These are phyloP conservation scores for Leucoraja ocellata DNA, from an alignment of 2,797 vertebrate species.

Conservation along the genomic window DNA sequence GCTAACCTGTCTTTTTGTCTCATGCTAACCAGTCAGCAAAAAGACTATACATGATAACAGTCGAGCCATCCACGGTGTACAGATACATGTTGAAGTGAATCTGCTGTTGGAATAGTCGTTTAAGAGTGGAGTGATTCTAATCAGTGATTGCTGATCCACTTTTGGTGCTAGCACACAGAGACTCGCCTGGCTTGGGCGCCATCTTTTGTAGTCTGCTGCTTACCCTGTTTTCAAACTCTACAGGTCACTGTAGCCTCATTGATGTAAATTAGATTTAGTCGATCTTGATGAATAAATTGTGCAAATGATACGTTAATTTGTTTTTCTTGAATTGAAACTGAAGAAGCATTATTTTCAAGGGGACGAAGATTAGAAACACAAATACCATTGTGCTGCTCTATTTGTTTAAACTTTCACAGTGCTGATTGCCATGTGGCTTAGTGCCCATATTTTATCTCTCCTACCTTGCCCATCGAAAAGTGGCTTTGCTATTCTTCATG, in stretches of 20 bases:
- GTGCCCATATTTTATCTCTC: neutral
- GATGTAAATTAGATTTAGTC: neutral
- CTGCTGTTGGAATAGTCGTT: too few species aligned
- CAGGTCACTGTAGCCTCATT: neutral
- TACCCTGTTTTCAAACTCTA: neutral
- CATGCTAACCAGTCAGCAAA: too few species aligned
- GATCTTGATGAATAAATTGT: neutral
- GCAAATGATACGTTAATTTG: neutral
- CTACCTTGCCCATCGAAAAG: neutral
- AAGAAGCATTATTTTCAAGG: neutral
- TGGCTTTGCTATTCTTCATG: neutral
- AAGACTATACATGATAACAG: too few species aligned
- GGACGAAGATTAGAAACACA: neutral
- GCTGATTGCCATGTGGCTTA: neutral
- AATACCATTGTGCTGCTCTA: neutral
- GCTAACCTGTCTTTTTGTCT: neutral
- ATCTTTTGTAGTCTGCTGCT: too few species aligned
- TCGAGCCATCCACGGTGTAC: too few species aligned
- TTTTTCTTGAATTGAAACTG: neutral
- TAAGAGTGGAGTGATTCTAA: too few species aligned
- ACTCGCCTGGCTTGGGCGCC: too few species aligned
- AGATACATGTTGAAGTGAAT: too few species aligned
- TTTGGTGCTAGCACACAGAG: too few species aligned
- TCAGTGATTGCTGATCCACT: too few species aligned
- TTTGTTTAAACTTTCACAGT: neutral